phyloP scores from a whole-genome alignment of 2,888 invertebrate species.

The Xanthorhoe spadicearia region DNA sequence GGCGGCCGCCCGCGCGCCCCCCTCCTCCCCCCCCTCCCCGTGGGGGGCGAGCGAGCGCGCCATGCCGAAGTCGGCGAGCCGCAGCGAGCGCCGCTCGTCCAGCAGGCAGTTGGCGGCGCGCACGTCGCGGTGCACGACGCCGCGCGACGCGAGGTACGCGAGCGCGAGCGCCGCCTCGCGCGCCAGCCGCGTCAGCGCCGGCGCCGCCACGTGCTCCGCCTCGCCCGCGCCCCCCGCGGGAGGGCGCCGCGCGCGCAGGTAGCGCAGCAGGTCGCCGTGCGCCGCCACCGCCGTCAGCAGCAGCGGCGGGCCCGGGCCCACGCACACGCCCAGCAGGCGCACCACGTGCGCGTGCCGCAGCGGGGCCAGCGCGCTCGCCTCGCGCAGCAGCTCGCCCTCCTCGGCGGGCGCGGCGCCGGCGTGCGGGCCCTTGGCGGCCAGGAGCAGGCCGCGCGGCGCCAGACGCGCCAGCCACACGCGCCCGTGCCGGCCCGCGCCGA shows the following conservation, averaged over 20 bases:
- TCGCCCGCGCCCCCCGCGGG: conserved; percentile 84
- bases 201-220: conserved; percentile 55
- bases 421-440: conserved; percentile 94
- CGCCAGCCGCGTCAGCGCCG: conserved; percentile 60
- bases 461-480: conserved; percentile 61
- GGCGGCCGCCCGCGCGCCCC: conserved; percentile 88
- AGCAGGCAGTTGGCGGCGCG: conserved; percentile 91
- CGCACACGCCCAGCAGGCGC: conserved; percentile 90
- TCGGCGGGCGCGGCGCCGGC: conserved; percentile 90
- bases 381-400: conserved; percentile 89
- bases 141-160: conserved; percentile 88
- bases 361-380: conserved; percentile 94
- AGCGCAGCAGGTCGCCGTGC: conserved; percentile 94
- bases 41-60: conserved; percentile 87
- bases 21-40: conserved; percentile 79
- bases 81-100: conserved; percentile 88
- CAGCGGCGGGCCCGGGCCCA: conserved; percentile 91
- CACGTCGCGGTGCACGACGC: conserved; percentile 94
- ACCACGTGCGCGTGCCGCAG: conserved; percentile 95
- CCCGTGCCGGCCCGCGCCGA: conserved; percentile 67
- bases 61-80: conserved; percentile 95
- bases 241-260: conserved; percentile 88
- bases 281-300: conserved; percentile 96
- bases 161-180: conserved; percentile 59
- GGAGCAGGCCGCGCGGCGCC: conserved; percentile 39